Evolutionary conservation across 2,888 invertebrate genomes (phyloP).

Genomic region (Lasioglossum pauxillum): DNA sequence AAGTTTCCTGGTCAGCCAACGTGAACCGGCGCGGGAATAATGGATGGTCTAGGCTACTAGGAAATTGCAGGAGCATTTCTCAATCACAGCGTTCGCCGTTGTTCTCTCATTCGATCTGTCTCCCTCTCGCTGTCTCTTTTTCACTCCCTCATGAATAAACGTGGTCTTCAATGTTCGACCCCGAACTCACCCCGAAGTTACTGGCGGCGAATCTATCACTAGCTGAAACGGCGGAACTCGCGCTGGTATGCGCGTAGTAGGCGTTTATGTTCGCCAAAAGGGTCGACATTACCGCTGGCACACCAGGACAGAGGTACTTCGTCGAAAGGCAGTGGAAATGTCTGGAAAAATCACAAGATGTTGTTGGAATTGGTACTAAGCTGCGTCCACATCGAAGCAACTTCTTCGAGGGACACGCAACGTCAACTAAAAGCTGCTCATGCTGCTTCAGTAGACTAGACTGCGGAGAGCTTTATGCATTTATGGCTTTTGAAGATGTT

Average conservation of each 20-base stretch:
- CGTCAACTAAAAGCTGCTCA: not conserved
- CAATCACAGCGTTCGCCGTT: conserved; percentile 25
- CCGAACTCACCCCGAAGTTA: conserved; percentile 96
- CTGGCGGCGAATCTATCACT: conserved; percentile 99
- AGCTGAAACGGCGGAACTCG: conserved; percentile 98
- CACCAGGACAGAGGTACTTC: conserved; percentile 99
- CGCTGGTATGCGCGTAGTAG: conserved; percentile 99
- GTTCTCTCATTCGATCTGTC: conserved; percentile 21
- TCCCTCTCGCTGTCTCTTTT: conserved; percentile 27
- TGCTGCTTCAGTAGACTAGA: not conserved
- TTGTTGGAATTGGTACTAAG: too few relatives aligned
- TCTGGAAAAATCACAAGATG: conserved; percentile 85
- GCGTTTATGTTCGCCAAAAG: conserved; percentile 99
- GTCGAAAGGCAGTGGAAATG: conserved; percentile 99
- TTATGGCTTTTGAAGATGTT: too few relatives aligned
- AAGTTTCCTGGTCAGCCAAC: conserved; percentile 49
- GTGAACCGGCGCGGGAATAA: conserved; percentile 68
- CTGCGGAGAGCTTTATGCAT: too few relatives aligned
- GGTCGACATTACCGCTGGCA: conserved; percentile 99
- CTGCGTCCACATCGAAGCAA: not conserved
- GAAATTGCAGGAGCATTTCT: conserved; percentile 77
- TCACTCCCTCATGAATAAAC: conserved; percentile 31
- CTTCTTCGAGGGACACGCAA: not conserved
- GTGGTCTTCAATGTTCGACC: conserved; percentile 30
- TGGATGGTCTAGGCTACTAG: conserved; percentile 70